Evolutionary conservation across 2,888 invertebrate genomes (phyloP), one percentile per base, ranked within the genome.

Genomic region (Agrochola lota): DNA sequence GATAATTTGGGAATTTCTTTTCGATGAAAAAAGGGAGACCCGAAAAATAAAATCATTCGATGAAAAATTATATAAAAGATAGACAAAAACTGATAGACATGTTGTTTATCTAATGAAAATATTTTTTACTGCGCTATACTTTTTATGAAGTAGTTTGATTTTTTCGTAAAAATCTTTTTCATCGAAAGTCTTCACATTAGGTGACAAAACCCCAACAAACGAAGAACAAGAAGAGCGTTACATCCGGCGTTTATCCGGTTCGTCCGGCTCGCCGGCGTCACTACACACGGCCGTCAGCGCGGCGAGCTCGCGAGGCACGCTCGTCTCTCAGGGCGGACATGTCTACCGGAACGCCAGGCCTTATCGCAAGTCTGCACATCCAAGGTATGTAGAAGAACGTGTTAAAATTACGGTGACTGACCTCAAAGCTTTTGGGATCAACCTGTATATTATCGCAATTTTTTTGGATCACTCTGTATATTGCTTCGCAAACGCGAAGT

Each of bases 301-400:
- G 5, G 95, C 96, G 68, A 96, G 96, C 87, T 97, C 97, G n/a
- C 95, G 97, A 69, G 97, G 97, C 74, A 97, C 97, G 15, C 94
- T 97, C 1, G 97, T 97, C 62, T 97, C 97, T 2, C 94, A 95
- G 71, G 97, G 95, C 62, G 97, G 97, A 2, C 95, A 97, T 85
- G 96, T 97, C 35, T 97, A 97, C 87, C 84, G 96, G 68, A 97
- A 97, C 94, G 97, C 97, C 0, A 74, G 97, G 40, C 95, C 95
- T 0, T 94, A 96, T 86, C 89, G 92, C 77, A 90, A 91, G 82
- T 87, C 84, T 55, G 82, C 88, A 0, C 91, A 90, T 12, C 94
- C 91, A 74, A 96, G 52, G 52, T 52, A 52, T 52, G 52, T 52
- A 52, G 20, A 20, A 8, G 8, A 20, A 20, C 23, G 52, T 23